These are phyloP conservation scores for Pseudomyrmex pallidus DNA, from an alignment of 1,140 invertebrate genomes.

Conservation along the genomic window DNA sequence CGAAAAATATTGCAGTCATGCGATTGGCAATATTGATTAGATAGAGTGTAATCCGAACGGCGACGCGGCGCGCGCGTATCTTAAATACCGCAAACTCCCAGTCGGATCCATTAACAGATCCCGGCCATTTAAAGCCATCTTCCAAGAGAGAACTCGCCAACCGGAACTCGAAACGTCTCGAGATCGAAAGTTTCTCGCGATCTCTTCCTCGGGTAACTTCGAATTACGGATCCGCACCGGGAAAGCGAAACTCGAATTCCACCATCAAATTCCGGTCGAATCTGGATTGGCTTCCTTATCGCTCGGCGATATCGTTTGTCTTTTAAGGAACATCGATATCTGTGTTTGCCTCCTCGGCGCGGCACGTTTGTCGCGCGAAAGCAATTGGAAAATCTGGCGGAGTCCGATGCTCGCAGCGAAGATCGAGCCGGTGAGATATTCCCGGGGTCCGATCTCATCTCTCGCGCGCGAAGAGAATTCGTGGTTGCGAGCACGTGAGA, in stretches of 20 bases:
- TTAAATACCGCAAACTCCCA: constrained; percentile 4
- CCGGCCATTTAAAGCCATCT: constrained; percentile 59
- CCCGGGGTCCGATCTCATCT: neutral
- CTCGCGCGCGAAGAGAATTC: constrained; percentile 9
- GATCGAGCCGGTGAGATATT: constrained; percentile 9
- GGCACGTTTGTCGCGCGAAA: constrained; percentile 16
- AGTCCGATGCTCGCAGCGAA: neutral
- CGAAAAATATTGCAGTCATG: neutral
- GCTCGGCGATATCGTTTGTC: constrained; percentile 65
- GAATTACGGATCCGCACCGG: constrained; percentile 63
- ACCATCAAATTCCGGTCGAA: constrained; percentile 48
- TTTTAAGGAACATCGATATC: constrained; percentile 60
- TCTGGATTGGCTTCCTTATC: constrained; percentile 62
- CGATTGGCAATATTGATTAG: neutral
- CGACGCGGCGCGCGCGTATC: constrained; percentile 26
- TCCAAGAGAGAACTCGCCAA: constrained; percentile 51
- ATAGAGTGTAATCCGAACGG: constrained; percentile 44
- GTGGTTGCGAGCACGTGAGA: neutral
- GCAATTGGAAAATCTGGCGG: constrained; percentile 46
- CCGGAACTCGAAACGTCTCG: constrained; percentile 66
- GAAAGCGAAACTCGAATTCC: constrained; percentile 70
- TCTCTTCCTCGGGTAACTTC: constrained; percentile 57
- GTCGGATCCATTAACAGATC: constrained; percentile 60
- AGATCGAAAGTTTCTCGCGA: constrained; percentile 63
- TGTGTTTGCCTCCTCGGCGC: constrained; percentile 30